A percentile compares a stretch with the other conserved stretches of the same genome.
Evolutionary conservation across 2,888 invertebrate species (phyloP).

Genomic region (Callyntrura guangdongensis): DNA sequence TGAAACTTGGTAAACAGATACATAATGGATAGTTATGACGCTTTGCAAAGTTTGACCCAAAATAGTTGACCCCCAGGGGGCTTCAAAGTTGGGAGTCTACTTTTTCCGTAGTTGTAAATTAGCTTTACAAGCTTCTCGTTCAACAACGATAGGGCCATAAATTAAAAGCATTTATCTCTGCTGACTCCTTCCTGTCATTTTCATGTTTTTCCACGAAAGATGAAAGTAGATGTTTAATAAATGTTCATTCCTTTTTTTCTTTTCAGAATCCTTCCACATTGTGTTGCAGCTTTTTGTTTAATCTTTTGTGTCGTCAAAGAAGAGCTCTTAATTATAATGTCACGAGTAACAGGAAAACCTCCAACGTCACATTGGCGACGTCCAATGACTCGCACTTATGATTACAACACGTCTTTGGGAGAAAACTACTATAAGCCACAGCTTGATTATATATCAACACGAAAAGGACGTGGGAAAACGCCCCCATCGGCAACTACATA

Average conservation of each 20-base stretch:
- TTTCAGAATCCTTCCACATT: neutral
- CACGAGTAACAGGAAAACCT: conserved; percentile 72
- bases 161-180: no score
- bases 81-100: no score
- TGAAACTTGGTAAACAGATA: no score
- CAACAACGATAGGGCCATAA: no score
- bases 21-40: no score
- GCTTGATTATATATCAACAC: conserved; percentile 78
- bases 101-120: no score
- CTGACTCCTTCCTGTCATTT: no score
- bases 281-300: neutral
- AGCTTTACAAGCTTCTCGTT: no score
- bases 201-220: no score
- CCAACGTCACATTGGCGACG: conserved; percentile 85
- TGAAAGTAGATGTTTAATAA: no score
- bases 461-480: conserved; percentile 76
- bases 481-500: conserved; percentile 83
- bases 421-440: conserved; percentile 84
- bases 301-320: neutral
- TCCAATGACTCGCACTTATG: conserved; percentile 93
- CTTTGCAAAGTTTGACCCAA: no score
- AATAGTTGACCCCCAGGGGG: no score
- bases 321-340: conserved; percentile 44
- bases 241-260: neutral
- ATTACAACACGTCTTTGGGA: conserved; percentile 91